These are phyloP conservation scores for Mergus octosetaceus DNA, from an alignment of 2,797 vertebrate species.

Conservation along the genomic window DNA sequence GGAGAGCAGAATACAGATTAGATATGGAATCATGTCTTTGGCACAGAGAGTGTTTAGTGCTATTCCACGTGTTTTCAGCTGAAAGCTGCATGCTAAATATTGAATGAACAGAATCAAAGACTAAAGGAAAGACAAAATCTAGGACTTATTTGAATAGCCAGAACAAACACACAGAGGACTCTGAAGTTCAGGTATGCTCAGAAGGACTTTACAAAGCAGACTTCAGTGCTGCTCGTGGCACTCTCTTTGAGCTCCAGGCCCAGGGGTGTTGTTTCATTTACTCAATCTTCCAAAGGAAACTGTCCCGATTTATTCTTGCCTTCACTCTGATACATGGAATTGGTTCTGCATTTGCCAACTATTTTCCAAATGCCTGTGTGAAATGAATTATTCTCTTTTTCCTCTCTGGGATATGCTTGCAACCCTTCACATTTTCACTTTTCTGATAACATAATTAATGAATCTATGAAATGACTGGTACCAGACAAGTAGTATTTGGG, in stretches of 20 bases:
- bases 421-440: not conserved
- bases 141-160: not conserved
- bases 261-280: not conserved
- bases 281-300: not conserved
- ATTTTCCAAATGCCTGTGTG: not conserved
- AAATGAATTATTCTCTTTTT: not conserved
- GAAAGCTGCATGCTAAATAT: not conserved
- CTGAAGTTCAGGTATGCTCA: not conserved
- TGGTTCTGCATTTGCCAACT: not conserved
- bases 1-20: not conserved
- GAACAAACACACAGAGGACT: not conserved
- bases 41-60: too few species aligned
- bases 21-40: not conserved
- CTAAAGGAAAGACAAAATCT: not conserved
- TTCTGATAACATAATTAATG: conserved; percentile 18
- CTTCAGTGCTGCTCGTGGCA: not conserved
- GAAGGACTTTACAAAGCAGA: not conserved
- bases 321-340: not conserved
- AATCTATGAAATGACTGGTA: conserved; percentile 46
- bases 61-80: not conserved
- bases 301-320: not conserved
- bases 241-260: not conserved
- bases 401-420: not conserved
- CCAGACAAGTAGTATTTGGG: conserved; percentile 11
- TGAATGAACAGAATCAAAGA: not conserved